A percentile compares a stretch with the other conserved stretches of the same genome.
These are phyloP conservation scores for Metaphire vulgaris DNA, from an alignment of 1,140 invertebrate species.

Conservation along the genomic window DNA sequence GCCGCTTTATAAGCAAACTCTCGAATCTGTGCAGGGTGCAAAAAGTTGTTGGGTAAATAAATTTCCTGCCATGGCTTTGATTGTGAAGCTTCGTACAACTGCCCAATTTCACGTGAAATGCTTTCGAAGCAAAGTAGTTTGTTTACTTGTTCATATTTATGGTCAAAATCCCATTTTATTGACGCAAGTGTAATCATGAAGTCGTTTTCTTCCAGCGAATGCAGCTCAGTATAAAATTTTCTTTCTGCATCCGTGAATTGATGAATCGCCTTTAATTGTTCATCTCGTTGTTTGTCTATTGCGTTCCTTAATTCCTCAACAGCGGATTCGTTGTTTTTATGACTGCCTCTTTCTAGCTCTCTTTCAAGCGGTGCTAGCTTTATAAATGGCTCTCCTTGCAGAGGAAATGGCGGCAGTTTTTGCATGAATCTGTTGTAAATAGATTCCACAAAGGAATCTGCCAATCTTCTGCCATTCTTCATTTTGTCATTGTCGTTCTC, in stretches of 20 bases:
- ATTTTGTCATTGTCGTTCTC: not conserved
- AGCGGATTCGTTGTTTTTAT: too few species aligned
- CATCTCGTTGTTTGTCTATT: not conserved
- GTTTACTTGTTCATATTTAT: not conserved
- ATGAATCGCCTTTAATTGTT: not conserved
- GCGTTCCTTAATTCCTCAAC: not conserved
- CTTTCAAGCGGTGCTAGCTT: not conserved
- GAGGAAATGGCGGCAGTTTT: not conserved
- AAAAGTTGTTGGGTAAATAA: not conserved
- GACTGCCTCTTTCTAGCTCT: too few species aligned
- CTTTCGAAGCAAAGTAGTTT: not conserved
- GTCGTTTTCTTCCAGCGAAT: not conserved
- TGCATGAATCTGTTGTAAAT: not conserved
- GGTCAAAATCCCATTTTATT: too few species aligned
- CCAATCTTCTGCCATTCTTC: not conserved
- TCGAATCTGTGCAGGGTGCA: too few species aligned
- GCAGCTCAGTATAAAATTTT: not conserved
- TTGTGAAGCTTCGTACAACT: not conserved
- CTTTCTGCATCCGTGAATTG: not conserved
- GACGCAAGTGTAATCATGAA: not conserved
- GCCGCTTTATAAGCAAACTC: not conserved
- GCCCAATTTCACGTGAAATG: constrained; percentile 1
- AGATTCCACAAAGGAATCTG: not conserved
- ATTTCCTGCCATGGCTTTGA: not conserved
- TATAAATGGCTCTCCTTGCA: not conserved